Conservation (phyloP, 2,888 invertebrate genomes). For the Allacma fusca region DNA sequence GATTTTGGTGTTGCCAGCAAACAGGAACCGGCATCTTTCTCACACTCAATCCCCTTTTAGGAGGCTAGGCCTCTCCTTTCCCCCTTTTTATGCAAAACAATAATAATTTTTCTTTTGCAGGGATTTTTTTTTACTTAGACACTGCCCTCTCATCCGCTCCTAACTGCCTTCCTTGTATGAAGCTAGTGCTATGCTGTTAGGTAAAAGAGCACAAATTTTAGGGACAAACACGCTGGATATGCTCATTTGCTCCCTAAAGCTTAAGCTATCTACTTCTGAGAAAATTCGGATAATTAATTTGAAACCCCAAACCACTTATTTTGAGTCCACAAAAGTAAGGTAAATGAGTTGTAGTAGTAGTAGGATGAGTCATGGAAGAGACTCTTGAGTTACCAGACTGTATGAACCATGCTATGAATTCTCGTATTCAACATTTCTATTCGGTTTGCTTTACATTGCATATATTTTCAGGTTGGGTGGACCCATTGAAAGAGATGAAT, state of each 20-base stretch:
- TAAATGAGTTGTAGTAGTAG: neutral
- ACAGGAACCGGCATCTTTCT: slow-evolving; percentile 12
- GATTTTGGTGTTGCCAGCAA: neutral
- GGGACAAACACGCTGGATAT: too few species aligned
- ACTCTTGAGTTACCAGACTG: neutral
- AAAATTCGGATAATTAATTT: slow-evolving; percentile 8
- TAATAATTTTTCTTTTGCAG: slow-evolving; percentile 9
- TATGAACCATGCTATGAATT: neutral
- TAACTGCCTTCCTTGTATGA: too few species aligned
- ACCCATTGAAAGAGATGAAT: slow-evolving; percentile 23
- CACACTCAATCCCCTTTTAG: neutral
- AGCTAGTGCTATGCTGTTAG: too few species aligned
- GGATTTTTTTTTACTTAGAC: too few species aligned
- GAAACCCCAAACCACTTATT: slow-evolving; percentile 16
- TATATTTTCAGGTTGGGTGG: slow-evolving; percentile 27
- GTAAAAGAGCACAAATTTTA: too few species aligned
- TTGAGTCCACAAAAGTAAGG: neutral
- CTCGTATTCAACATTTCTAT: neutral
- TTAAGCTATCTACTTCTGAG: neutral
- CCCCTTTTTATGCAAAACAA: neutral
- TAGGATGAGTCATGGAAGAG: neutral
- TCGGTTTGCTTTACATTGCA: slow-evolving; percentile 1
- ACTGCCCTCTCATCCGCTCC: too few species aligned
- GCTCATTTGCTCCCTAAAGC: too few species aligned
- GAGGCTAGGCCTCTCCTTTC: neutral